These are phyloP conservation scores for Amphiura filiformis DNA, from an alignment of 35 echinoderm and acorn worm genomes.

Conservation along the genomic window DNA sequence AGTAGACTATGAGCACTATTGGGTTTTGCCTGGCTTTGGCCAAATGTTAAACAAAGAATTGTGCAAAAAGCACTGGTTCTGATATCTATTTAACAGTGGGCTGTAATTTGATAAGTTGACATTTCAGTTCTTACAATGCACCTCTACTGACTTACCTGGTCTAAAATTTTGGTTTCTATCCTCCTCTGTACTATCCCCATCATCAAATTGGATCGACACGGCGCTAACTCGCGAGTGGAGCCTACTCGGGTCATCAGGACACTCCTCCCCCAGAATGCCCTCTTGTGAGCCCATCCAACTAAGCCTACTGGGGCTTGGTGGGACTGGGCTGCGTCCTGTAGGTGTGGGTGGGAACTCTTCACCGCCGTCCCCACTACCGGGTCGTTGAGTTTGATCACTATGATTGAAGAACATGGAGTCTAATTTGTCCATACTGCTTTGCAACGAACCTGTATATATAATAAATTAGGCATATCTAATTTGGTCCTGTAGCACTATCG, in stretches of 20 bases:
- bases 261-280: background rate
- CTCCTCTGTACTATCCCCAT: background rate
- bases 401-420: conserved; percentile 3
- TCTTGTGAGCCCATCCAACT: conserved; percentile 10
- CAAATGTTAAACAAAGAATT: too few relatives aligned
- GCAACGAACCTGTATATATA: background rate
- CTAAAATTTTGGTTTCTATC: background rate
- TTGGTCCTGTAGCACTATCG: too few relatives aligned
- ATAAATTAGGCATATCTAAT: too few relatives aligned
- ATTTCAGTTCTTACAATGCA: too few relatives aligned
- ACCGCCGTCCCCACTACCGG: background rate
- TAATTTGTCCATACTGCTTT: conserved; percentile 1
- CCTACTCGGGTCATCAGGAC: background rate
- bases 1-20: too few relatives aligned
- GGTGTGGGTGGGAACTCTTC: background rate
- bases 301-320: background rate
- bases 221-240: background rate
- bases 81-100: too few relatives aligned
- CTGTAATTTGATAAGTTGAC: too few relatives aligned
- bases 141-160: background rate
- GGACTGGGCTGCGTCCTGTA: background rate
- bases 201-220: background rate
- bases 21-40: too few relatives aligned
- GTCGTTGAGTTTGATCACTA: background rate
- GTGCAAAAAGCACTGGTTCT: too few relatives aligned